Conservation (phyloP, 2,797 vertebrate species). For the Acanthiza pusilla region DNA sequence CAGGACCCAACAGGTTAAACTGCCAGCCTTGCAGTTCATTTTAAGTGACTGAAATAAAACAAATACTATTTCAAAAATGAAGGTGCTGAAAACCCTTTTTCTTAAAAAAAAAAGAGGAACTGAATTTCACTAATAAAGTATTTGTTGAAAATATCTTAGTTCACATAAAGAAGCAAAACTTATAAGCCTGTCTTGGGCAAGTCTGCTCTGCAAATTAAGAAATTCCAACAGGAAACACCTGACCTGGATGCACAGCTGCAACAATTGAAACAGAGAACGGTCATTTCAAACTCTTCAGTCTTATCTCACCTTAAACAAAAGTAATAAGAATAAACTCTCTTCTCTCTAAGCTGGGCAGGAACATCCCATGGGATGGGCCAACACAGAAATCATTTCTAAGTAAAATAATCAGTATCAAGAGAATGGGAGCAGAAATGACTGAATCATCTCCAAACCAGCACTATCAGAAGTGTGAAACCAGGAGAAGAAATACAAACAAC, state of each 20-base stretch:
- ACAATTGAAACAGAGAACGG: rapidly evolving
- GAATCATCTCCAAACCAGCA: not conserved
- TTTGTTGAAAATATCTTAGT: not conserved
- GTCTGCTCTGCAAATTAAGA: not conserved
- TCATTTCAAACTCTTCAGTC: not conserved
- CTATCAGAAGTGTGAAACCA: not conserved
- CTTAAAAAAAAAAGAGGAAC: not conserved
- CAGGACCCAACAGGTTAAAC: not conserved
- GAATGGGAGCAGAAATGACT: not conserved
- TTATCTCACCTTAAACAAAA: not conserved
- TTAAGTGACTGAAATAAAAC: not conserved
- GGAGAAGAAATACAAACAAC: not conserved
- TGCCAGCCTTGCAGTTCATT: not conserved
- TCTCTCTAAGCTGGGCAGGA: not conserved
- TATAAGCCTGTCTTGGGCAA: rapidly evolving
- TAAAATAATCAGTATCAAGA: not conserved
- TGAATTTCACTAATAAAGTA: not conserved
- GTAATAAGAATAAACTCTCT: not conserved
- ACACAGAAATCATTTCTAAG: not conserved
- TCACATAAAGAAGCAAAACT: not conserved
- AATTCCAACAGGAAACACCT: not conserved
- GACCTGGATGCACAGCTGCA: not conserved
- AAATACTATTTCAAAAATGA: not conserved
- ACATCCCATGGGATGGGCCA: not conserved
- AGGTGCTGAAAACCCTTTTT: not conserved